phyloP scores from a whole-genome alignment of 2,113 vertebrate species.

The Myiopsitta monachus region DNA sequence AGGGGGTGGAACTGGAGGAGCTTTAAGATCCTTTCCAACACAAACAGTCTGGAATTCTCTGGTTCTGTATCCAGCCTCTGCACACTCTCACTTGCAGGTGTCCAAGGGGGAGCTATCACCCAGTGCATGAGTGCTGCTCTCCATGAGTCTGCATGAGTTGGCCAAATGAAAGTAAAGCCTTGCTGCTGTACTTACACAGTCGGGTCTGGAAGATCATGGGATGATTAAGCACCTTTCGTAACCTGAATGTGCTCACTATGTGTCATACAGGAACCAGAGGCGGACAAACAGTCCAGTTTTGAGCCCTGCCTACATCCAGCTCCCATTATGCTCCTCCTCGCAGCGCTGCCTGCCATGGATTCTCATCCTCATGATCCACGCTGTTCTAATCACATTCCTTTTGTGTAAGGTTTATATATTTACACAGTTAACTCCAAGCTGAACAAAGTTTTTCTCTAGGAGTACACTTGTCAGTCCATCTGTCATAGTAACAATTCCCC shows the following conservation, averaged over 20 bases:
- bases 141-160: not conserved
- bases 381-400: not conserved
- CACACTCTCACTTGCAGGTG: accelerated
- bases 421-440: constrained; percentile 9
- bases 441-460: constrained; percentile 22
- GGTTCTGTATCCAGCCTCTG: not conserved
- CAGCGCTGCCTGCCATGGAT: not conserved
- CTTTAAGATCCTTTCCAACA: not conserved
- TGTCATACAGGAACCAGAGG: not conserved
- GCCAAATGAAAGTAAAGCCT: not conserved
- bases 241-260: not conserved
- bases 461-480: constrained; percentile 40
- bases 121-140: not conserved
- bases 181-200: not conserved
- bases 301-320: not conserved
- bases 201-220: not conserved
- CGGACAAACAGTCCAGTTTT: not conserved
- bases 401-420: not conserved
- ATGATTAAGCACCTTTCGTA: not conserved
- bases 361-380: not conserved
- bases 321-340: not conserved
- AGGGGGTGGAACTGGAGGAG: not conserved
- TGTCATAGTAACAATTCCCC: constrained; percentile 27
- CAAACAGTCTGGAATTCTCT: not conserved
- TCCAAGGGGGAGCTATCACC: not conserved